Evolutionary conservation across 2,797 vertebrate genomes (phyloP).

Genomic region (Oceanodroma leucorhoa): DNA sequence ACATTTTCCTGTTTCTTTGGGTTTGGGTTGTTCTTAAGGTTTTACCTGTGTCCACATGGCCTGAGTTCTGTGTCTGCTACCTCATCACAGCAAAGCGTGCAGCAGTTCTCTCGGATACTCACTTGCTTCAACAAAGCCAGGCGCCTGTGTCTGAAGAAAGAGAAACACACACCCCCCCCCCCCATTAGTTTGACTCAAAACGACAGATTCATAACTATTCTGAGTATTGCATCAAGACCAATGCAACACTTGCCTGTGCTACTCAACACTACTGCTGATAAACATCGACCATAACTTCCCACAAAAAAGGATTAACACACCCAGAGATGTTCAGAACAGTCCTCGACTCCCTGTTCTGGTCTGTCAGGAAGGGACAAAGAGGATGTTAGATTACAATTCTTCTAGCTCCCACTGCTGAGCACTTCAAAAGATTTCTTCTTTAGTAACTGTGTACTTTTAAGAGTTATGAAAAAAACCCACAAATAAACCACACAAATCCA

Average conservation of each 20-base stretch:
- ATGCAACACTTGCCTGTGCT: not conserved
- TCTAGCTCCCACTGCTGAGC: not conserved
- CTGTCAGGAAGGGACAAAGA: not conserved
- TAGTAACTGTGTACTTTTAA: not conserved
- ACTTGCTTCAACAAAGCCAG: conserved; percentile 95
- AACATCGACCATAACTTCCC: not conserved
- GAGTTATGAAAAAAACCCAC: accelerated
- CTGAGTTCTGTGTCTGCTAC: conserved; percentile 96
- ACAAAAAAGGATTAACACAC: not conserved
- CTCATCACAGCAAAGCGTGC: conserved; percentile 96
- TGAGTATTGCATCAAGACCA: not conserved
- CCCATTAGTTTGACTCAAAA: not conserved
- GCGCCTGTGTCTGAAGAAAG: conserved; percentile 75
- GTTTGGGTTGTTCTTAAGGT: not conserved
- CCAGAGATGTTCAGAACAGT: not conserved
- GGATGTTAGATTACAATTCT: not conserved
- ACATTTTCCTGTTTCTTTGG: not conserved
- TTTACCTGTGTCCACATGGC: conserved; percentile 95
- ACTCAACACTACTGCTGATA: not conserved
- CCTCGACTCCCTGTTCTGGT: not conserved
- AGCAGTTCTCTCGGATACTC: conserved; percentile 98
- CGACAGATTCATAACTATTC: not conserved
- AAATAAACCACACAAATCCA: not conserved
- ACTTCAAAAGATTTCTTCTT: not conserved
- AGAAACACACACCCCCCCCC: not conserved